These are phyloP conservation scores for Rugalucina vietnamica DNA, from an alignment of 2,888 invertebrate genomes.

Conservation along the genomic window DNA sequence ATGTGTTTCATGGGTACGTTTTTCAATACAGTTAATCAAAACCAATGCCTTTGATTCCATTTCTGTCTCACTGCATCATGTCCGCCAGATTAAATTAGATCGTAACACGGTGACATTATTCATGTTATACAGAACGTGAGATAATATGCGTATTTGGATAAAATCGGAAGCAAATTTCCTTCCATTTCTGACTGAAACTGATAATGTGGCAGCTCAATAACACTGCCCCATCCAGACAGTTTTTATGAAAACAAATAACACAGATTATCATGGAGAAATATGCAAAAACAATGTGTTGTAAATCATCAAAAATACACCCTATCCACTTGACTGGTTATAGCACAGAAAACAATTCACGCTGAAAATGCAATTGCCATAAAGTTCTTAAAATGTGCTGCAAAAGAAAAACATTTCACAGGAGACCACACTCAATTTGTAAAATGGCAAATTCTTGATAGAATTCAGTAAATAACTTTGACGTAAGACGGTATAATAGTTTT, in stretches of 20 bases:
- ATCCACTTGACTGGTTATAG: too few relatives aligned
- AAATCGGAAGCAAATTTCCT: too few relatives aligned
- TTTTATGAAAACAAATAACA: too few relatives aligned
- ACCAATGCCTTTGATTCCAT: not conserved
- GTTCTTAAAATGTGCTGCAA: not conserved
- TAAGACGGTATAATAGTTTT: not conserved
- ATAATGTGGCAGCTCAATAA: too few relatives aligned
- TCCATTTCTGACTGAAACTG: too few relatives aligned
- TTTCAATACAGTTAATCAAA: constrained; percentile 8
- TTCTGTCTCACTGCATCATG: not conserved
- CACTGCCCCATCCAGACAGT: too few relatives aligned
- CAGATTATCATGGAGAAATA: too few relatives aligned
- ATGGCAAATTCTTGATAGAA: not conserved
- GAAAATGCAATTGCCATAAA: not conserved
- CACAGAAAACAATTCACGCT: not conserved
- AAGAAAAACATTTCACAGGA: not conserved
- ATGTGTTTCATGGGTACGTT: not conserved
- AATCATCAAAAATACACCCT: too few relatives aligned
- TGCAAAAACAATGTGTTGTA: too few relatives aligned
- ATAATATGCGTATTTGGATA: too few relatives aligned
- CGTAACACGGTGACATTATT: not conserved
- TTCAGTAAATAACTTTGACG: not conserved
- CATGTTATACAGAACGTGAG: too few relatives aligned
- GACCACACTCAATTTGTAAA: not conserved
- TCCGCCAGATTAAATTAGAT: not conserved